A percentile compares a stretch with the other conserved stretches of the same genome.
Evolutionary conservation across 2,113 vertebrate genomes (phyloP).

Genomic region (Eurystomus gularis): DNA sequence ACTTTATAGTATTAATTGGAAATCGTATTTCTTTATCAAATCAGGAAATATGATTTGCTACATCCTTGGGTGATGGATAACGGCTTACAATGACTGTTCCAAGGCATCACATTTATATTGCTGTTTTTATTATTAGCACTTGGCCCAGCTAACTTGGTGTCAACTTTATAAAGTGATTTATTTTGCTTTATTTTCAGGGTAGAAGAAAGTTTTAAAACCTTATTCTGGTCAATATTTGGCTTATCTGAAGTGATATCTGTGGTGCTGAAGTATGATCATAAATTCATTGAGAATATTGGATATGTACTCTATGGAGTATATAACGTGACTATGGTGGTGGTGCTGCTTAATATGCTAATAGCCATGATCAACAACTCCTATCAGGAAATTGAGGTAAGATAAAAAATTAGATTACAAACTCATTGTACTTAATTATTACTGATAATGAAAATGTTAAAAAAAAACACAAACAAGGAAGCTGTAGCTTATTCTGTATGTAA

Average conservation of each 20-base stretch:
- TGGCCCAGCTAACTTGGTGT: not conserved
- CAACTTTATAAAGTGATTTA: not conserved
- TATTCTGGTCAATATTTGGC: slow-evolving; percentile 98
- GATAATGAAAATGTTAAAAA: not conserved
- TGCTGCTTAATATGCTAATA: slow-evolving; percentile 97
- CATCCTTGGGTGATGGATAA: not conserved
- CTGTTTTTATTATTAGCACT: not conserved
- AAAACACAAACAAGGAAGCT: not conserved
- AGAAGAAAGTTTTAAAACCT: slow-evolving; percentile 98
- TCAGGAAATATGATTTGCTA: not conserved
- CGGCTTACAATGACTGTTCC: not conserved
- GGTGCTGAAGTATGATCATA: slow-evolving; percentile 97
- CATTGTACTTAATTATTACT: not conserved
- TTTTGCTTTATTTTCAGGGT: slow-evolving; percentile 80
- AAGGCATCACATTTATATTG: not conserved
- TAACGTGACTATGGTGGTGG: slow-evolving; percentile 98
- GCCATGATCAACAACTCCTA: slow-evolving; percentile 99
- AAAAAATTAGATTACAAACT: not conserved
- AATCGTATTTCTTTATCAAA: not conserved
- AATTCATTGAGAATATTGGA: slow-evolving; percentile 98
- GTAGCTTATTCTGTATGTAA: not conserved
- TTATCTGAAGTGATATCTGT: slow-evolving; percentile 97
- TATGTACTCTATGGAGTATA: slow-evolving; percentile 96
- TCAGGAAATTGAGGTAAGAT: slow-evolving; percentile 95
- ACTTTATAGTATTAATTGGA: not conserved